Conservation (phyloP, 2,888 invertebrate species). For the Panzeria rudis region DNA sequence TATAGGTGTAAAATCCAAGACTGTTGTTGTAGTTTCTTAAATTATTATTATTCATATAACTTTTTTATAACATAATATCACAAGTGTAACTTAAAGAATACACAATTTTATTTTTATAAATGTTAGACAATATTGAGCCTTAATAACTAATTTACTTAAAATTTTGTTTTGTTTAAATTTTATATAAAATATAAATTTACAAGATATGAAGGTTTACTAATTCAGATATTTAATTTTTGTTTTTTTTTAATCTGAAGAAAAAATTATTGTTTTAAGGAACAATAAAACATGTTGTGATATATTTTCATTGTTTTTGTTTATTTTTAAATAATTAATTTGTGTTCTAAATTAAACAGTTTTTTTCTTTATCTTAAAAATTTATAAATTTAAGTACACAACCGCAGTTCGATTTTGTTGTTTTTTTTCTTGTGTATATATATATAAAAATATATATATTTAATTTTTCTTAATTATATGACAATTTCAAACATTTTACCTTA, state of each 20-base stretch:
- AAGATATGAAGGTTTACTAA: slow-evolving; percentile 51
- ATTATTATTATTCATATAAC: neutral
- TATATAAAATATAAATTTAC: slow-evolving; percentile 18
- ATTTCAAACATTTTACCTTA: slow-evolving; percentile 41
- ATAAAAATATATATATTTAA: slow-evolving; percentile 43
- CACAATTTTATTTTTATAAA: slow-evolving; percentile 21
- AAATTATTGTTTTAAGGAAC: slow-evolving; percentile 78
- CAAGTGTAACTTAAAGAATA: slow-evolving; percentile 59
- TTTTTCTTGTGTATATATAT: slow-evolving; percentile 48
- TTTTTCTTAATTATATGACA: slow-evolving; percentile 3
- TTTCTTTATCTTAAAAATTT: neutral
- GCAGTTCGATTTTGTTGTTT: slow-evolving; percentile 74
- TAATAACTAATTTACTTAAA: slow-evolving; percentile 31
- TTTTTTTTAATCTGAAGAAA: neutral
- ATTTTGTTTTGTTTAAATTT: slow-evolving; percentile 11
- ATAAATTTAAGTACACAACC: slow-evolving; percentile 81
- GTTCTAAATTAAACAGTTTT: neutral
- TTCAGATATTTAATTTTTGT: slow-evolving; percentile 13
- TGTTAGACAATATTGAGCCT: slow-evolving; percentile 52
- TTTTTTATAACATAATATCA: slow-evolving; percentile 65
- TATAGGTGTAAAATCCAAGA: neutral
- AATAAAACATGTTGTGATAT: slow-evolving; percentile 81
- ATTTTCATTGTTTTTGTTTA: slow-evolving; percentile 65
- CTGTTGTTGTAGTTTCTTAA: neutral
- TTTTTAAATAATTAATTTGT: neutral